Percentiles rank a stretch among this genome's conserved stretches.
These are phyloP conservation scores for Pangasius djambal DNA, from an alignment of 2,797 vertebrate species.

Conservation along the genomic window DNA sequence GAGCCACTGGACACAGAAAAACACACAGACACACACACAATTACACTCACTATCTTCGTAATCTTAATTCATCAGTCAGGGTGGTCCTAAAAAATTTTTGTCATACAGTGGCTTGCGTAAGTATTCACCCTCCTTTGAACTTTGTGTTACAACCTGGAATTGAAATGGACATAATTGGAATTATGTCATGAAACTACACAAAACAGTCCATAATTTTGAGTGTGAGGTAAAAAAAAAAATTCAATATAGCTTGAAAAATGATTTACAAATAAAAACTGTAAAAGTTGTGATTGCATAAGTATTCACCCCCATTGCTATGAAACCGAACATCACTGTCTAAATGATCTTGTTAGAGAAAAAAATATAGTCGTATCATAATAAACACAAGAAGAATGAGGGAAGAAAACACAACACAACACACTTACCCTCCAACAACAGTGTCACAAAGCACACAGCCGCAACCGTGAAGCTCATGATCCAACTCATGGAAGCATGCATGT, in stretches of 20 bases:
- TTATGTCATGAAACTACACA: background rate
- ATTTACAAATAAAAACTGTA: background rate
- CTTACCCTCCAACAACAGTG: slow-evolving; percentile 19
- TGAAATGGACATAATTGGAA: background rate
- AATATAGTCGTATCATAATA: background rate
- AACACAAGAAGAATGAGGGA: background rate
- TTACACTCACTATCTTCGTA: background rate
- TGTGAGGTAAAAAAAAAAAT: too few species aligned
- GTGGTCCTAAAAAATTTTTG: background rate
- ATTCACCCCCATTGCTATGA: background rate
- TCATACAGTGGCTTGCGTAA: background rate
- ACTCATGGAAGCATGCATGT: background rate
- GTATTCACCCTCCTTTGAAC: background rate
- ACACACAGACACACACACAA: background rate
- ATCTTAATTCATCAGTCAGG: background rate
- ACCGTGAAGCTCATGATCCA: slow-evolving; percentile 8
- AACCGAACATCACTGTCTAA: background rate
- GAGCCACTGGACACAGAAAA: slow-evolving; percentile 68
- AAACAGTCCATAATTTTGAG: background rate
- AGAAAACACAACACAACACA: background rate
- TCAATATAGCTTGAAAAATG: background rate
- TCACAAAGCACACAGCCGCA: background rate
- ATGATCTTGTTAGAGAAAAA: background rate
- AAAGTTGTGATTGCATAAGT: background rate
- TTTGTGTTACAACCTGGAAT: background rate